Evolutionary conservation across 1,140 invertebrate species (phyloP), one percentile per base, ranked within the genome.

Genomic region (Aphaenogaster rudis): DNA sequence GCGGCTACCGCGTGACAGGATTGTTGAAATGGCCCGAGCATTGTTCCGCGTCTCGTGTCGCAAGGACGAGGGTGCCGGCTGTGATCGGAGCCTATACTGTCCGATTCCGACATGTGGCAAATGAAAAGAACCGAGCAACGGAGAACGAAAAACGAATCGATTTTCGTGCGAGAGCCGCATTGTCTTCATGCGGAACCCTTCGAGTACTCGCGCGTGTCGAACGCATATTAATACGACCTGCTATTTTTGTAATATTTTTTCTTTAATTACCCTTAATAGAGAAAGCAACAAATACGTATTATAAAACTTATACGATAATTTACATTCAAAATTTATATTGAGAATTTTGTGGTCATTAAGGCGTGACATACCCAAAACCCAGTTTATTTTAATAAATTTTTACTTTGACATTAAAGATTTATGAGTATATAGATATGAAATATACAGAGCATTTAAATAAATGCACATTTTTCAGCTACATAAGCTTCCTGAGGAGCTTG

Each of bases 41-140:
- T 90, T 91, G 90, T 91, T 90, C 89, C 76, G 86, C 84, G 78
- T 90, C 89, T 90, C 89, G 88, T 88, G 86, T 61, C 72, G 78
- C 88, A 86, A 76, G 81, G 48, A 74, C 74, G 80, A 88, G 88
- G 81, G 80, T 84, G 87, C 88, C 88, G 88, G 88, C 87, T 89
- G 67, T 57, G 67, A 63, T 28, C 50, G 33, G 36, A 64, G 76
- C 69, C 66, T 48, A 28, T 28, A 82, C 80, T 78, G 77, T 87
- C 67, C 88, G 80, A 77, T 74, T 81, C 42, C 86, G 74, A 90
- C 89, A 90, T 90, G 89, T 90, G 89, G 89, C 89, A 81, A 87
- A 90, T 90, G 89, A 90, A 90, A 90, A 76, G 86, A 85, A 67
- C 88, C 71, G 69, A 57, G 67, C 36, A 28, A 57, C 61, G 76